Percentiles rank a stretch among this genome's conserved stretches.
Evolutionary conservation across 2,797 vertebrate species (phyloP).

Genomic region (Synanceia verrucosa): DNA sequence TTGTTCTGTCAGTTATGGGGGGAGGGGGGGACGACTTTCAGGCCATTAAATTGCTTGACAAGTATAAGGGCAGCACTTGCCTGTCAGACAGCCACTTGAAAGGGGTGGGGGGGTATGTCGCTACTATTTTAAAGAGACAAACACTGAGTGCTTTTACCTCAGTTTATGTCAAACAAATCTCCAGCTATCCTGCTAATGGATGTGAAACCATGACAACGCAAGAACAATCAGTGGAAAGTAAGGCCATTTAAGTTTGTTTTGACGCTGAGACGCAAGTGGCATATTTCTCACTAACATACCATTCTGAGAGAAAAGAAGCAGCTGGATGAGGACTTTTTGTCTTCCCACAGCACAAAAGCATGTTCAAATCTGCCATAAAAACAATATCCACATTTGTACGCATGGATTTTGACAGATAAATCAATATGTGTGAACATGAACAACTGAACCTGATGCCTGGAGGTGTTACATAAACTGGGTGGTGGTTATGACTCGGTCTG

Average conservation of each 20-base stretch:
- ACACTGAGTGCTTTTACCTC: conserved; percentile 74
- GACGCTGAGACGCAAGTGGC: conserved; percentile 52
- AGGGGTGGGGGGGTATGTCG: conserved; percentile 34
- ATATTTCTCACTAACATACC: conserved; percentile 46
- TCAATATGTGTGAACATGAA: conserved; percentile 13
- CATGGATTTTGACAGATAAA: conserved; percentile 35
- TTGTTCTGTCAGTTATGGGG: conserved; percentile 20
- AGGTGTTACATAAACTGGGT: conserved; percentile 19
- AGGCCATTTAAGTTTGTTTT: conserved; percentile 74
- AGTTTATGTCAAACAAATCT: conserved; percentile 79
- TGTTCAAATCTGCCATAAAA: conserved; percentile 7
- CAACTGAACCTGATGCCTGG: conserved; percentile 16
- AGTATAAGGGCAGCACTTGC: conserved; percentile 53
- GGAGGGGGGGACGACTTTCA: conserved; percentile 44
- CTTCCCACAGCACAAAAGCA: conserved; percentile 24
- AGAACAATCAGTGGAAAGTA: conserved; percentile 72
- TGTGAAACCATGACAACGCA: conserved; percentile 77
- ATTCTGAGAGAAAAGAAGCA: conserved; percentile 23
- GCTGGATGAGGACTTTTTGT: conserved; percentile 25
- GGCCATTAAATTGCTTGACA: conserved; percentile 66
- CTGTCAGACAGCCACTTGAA: conserved; percentile 67
- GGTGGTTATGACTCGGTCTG: not conserved
- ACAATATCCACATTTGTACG: not conserved
- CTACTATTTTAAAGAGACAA: conserved; percentile 71
- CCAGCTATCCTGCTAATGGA: conserved; percentile 75